Percentiles rank a stretch among this genome's conserved stretches.
These are phyloP conservation scores for Peromyscus eremicus DNA, from an alignment of 2,797 vertebrate genomes.

Conservation along the genomic window DNA sequence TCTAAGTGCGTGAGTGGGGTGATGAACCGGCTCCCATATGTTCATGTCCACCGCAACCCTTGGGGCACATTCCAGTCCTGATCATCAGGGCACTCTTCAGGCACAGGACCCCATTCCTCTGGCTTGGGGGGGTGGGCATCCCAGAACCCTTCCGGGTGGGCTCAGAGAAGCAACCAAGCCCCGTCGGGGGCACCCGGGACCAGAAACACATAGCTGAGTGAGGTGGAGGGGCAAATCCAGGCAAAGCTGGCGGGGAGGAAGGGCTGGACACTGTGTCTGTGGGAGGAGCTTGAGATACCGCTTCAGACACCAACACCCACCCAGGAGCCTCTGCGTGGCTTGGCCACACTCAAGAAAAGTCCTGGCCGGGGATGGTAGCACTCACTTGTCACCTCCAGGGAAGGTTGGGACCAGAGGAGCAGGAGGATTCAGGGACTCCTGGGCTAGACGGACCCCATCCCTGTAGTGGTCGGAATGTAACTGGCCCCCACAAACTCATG, in stretches of 20 bases:
- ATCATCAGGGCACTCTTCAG: background rate
- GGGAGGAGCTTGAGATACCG: background rate
- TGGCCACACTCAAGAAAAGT: background rate
- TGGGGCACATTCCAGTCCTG: background rate
- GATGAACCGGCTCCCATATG: background rate
- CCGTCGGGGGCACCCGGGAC: background rate
- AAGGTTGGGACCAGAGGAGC: background rate
- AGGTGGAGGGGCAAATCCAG: background rate
- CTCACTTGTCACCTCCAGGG: background rate
- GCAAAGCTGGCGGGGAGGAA: background rate
- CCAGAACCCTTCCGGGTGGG: background rate
- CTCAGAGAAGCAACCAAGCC: background rate
- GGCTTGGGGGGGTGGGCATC: background rate
- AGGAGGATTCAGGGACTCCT: background rate
- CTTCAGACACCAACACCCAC: background rate
- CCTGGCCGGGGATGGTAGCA: background rate
- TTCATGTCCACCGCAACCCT: rapidly evolving
- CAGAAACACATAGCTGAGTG: background rate
- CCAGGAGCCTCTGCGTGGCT: background rate
- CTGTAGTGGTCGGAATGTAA: background rate
- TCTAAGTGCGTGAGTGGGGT: background rate
- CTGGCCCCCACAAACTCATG: background rate
- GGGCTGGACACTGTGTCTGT: background rate
- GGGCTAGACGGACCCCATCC: background rate
- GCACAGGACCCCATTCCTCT: background rate